Evolutionary conservation across 2,113 vertebrate genomes (phyloP).

Genomic region (Fulica atra): DNA sequence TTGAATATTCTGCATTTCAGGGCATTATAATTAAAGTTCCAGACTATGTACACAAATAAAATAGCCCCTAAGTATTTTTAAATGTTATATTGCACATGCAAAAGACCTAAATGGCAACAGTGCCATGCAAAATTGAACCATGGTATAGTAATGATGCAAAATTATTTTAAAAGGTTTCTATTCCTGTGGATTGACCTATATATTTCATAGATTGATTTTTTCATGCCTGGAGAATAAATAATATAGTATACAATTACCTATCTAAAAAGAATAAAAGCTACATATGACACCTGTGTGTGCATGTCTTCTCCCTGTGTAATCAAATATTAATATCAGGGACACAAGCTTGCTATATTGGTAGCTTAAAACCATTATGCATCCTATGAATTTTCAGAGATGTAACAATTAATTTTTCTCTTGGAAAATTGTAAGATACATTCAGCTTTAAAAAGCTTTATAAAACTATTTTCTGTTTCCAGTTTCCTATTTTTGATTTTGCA

Average conservation of each 20-base stretch:
- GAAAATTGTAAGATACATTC: neutral
- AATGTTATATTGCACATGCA: neutral
- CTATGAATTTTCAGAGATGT: neutral
- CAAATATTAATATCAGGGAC: neutral
- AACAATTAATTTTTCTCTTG: neutral
- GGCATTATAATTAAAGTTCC: neutral
- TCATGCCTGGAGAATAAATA: neutral
- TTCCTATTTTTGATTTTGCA: neutral
- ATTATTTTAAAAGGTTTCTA: neutral
- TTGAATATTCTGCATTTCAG: neutral
- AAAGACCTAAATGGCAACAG: neutral
- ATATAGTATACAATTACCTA: neutral
- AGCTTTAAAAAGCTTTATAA: neutral
- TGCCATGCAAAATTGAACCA: neutral
- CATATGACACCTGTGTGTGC: fast-evolving
- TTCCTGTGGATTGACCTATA: neutral
- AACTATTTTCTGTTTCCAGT: neutral
- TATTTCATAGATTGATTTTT: neutral
- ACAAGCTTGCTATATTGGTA: neutral
- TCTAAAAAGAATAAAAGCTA: neutral
- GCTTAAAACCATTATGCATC: neutral
- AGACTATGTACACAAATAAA: neutral
- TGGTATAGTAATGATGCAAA: neutral
- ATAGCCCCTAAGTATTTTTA: neutral
- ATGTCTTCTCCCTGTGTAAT: neutral